Evolutionary conservation across 2,113 vertebrate species (phyloP), one percentile per base, ranked within the genome.

Genomic region (Tachysurus fulvidraco): DNA sequence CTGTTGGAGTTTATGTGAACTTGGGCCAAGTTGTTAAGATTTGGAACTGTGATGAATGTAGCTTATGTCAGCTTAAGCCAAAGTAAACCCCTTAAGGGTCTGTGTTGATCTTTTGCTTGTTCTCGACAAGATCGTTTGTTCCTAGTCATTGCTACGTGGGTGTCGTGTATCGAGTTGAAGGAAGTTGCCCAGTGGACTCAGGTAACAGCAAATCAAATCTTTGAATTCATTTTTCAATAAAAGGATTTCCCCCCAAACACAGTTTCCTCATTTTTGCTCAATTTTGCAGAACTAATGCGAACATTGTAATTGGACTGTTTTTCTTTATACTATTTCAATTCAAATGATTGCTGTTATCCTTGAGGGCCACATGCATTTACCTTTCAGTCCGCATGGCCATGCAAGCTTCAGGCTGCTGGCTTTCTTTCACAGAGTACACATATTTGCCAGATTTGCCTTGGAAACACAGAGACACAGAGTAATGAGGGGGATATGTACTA

Each of bases 321-420:
- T 55, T 23, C 55, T 28, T n/a, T 62, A 73, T 46, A n/a, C 17
- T 12, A 79, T 77, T 88, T 77, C 69, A 52, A 44, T 81, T 83
- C 81, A 71, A 86, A 67, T 82, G 81, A 88, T 90, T 81, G 41
- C 67, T 28, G 5, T 12, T 85, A n/a, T 16, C 77, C 78, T 77
- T 23, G 19, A 12, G 69, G 44, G 36, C 30, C 54, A 3, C 83
- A 55, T 28, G 41, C 17, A 55, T 59, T 17, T 17, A 81, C 23
- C 50, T 88, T 44, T 83, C 82, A 64, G 81, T 83, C 80, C 44
- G 23, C 86, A 57, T 88, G 81, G 77, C 76, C 78, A 28, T 25
- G 62, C 41, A 19, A n/a, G 71, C 9, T 19, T 46, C 0, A n/a
- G 4, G 21, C n/a, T 23, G 19, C 83, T 46, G 4, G 54, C 54